A percentile compares a stretch with the other conserved stretches of the same genome.
phyloP scores from a whole-genome alignment of 2,113 vertebrate genomes.

The Pelobates fuscus region DNA sequence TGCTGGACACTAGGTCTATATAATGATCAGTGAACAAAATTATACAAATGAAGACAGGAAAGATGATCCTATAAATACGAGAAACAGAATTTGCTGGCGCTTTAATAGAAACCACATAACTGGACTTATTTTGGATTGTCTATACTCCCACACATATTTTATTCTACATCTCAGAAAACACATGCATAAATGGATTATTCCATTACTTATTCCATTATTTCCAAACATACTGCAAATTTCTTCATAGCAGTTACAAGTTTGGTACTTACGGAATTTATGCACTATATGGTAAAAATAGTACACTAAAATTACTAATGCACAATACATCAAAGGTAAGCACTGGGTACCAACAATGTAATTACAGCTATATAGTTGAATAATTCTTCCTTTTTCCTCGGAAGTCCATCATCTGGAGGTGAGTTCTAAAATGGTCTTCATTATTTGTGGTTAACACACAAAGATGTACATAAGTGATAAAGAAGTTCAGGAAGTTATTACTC shows the following conservation, averaged over 20 bases:
- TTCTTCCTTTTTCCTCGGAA: too few species aligned
- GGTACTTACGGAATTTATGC: background rate
- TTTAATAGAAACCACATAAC: slow-evolving; percentile 1
- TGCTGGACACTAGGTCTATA: background rate
- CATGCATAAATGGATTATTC: slow-evolving; percentile 11
- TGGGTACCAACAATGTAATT: too few species aligned
- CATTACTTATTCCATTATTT: background rate
- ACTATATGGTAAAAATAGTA: too few species aligned
- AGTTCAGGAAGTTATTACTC: too few species aligned
- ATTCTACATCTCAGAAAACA: background rate
- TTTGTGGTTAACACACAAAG: too few species aligned
- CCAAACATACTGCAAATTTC: slow-evolving; percentile 21
- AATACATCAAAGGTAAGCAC: too few species aligned
- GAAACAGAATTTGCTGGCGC: background rate
- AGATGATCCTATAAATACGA: slow-evolving; percentile 15
- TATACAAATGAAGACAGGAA: background rate
- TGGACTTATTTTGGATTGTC: background rate
- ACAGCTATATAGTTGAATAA: too few species aligned
- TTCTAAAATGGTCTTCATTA: too few species aligned
- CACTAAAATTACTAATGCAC: too few species aligned
- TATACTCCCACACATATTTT: slow-evolving; percentile 1
- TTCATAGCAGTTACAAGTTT: slow-evolving; percentile 2
- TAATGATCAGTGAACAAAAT: background rate
- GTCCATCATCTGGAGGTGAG: too few species aligned
- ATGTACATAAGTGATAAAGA: too few species aligned